Evolutionary conservation across 2,113 vertebrate species (phyloP).

Genomic region (Neoarius graeffei): DNA sequence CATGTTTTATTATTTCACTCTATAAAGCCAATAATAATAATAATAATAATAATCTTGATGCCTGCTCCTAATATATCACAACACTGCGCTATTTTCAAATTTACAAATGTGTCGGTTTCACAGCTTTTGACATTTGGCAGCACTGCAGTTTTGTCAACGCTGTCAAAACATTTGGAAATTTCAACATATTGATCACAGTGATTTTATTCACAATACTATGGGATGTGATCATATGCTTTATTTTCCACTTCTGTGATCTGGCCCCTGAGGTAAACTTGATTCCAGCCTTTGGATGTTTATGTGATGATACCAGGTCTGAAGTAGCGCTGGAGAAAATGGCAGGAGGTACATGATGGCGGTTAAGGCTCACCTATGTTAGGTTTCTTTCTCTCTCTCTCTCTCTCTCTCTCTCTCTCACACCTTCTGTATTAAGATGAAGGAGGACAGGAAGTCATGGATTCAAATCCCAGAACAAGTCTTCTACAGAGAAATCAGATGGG

Average conservation of each 20-base stretch:
- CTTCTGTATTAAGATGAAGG: background rate
- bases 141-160: background rate
- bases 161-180: constrained; percentile 8
- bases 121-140: background rate
- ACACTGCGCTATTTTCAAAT: too few species aligned
- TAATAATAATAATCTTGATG: too few species aligned
- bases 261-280: background rate
- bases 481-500: constrained; percentile 4
- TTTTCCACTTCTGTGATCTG: background rate
- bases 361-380: background rate
- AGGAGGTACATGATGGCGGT: background rate
- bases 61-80: too few species aligned
- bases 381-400: background rate
- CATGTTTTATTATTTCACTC: background rate
- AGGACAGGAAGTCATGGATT: constrained; percentile 23
- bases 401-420: background rate
- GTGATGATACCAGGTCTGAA: background rate
- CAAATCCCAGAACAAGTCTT: constrained; percentile 9
- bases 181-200: background rate
- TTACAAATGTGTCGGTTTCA: too few species aligned
- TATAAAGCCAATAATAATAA: too few species aligned
- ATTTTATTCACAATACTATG: background rate
- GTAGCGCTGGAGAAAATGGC: background rate
- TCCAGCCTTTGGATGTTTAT: background rate
- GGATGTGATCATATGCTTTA: background rate